Base-by-base conservation (phyloP, 2,888 invertebrate species). In the Latrodectus elegans region DNA sequence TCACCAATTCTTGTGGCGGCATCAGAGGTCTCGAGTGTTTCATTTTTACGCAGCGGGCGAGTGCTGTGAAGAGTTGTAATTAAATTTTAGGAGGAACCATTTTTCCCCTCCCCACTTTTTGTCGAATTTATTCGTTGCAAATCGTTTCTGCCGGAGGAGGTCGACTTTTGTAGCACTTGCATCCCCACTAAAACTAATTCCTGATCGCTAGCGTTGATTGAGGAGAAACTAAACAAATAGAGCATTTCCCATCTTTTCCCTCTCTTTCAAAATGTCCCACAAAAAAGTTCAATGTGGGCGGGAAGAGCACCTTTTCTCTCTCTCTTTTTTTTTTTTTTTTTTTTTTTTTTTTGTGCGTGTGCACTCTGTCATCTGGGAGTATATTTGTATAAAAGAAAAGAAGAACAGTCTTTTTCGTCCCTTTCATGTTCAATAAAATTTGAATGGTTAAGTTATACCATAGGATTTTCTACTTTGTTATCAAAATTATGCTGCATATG, bases 181-280 rank as follows among this genome's bases (percentile, higher is more conserved):
- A 87, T 87, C 81, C 81, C 81, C 77, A 81, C 72, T 87, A 76
- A 81, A 87, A 82, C 86, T 87, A 87, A 87, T 81, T 87, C 86
- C 73, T 81, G 77, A 87, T 87, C 86, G 77, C 86, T 26, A 71
- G 55, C 53, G 55, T 77, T 81, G 81, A 87, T 77, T 76, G 86
- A 81, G 80, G 81, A 72, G 51, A 75, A 49, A 65, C 75, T 81
- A 86, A 81, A 86, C 76, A 86, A 86, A 86, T 80, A 86, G 14
- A 60, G 11, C 60, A 15, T 15, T 60, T 60, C 60, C n/a, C n/a
- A 15, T 60, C n/a, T 60, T 12, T 55, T 60, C 81, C 49, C 65
- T 51, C 74, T 52, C 74, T 74, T n/a, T 49, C 6, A 17, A 38
- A 38, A 38, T 38, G 38, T 38, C 38, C 38, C 38, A 38, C 38